phyloP scores from a whole-genome alignment of 2,888 invertebrate species.

The Ophraella communa region DNA sequence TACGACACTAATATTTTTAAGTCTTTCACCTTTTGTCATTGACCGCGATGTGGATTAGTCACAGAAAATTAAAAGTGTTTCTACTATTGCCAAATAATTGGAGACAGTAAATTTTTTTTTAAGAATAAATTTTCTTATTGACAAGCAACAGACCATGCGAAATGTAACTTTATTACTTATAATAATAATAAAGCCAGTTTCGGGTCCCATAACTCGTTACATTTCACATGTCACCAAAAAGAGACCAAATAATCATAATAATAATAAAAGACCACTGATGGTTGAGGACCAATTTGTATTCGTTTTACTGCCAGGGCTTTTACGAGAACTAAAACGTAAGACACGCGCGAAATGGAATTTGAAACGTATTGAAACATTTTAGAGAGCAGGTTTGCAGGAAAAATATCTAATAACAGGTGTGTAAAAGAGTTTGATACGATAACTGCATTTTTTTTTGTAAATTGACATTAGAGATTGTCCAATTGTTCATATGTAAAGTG shows the following conservation, averaged over 20 bases:
- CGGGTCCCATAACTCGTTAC: conserved; percentile 12
- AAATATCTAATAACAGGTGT: too few species aligned
- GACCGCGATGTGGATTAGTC: conserved; percentile 41
- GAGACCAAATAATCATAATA: conserved; percentile 1
- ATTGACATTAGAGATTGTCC: too few species aligned
- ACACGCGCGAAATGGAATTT: neutral
- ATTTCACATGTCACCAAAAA: conserved; percentile 3
- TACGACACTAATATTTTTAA: conserved; percentile 27
- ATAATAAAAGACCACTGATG: neutral
- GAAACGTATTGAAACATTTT: neutral
- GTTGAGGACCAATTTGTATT: conserved; percentile 8
- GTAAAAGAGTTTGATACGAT: too few species aligned
- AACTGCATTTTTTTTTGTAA: too few species aligned
- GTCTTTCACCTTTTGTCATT: conserved; percentile 37
- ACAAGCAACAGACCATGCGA: conserved; percentile 45
- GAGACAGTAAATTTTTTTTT: conserved; percentile 44
- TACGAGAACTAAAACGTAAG: neutral
- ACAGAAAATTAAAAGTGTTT: conserved; percentile 48
- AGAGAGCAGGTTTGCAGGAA: too few species aligned
- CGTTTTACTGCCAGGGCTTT: neutral
- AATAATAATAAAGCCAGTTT: conserved; percentile 39
- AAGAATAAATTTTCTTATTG: conserved; percentile 47
- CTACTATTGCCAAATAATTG: conserved; percentile 46
- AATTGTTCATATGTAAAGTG: too few species aligned
- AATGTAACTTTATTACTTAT: conserved; percentile 45